Evolutionary conservation across 2,888 invertebrate genomes (phyloP).

Genomic region (Serrognathus titanus): DNA sequence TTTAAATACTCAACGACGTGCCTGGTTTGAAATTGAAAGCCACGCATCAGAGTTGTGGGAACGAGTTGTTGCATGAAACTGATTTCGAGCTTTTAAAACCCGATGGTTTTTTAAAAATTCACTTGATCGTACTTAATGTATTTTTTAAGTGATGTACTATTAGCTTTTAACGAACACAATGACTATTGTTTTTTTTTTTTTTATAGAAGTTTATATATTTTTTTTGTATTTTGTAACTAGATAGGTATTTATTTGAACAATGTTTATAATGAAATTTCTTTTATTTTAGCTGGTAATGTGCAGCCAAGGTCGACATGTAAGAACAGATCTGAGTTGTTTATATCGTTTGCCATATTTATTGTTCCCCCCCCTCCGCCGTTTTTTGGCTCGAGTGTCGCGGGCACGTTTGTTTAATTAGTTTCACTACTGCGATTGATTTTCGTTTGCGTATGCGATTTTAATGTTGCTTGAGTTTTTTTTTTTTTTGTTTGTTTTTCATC

Average conservation of each 20-base stretch:
- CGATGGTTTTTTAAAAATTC: too few species aligned
- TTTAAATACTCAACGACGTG: too few species aligned
- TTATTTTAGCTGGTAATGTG: slow-evolving; percentile 11
- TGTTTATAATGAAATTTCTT: slow-evolving; percentile 1
- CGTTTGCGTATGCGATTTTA: too few species aligned
- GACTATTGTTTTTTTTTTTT: slow-evolving; percentile 3
- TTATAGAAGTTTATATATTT: slow-evolving; percentile 1
- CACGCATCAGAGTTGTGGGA: too few species aligned
- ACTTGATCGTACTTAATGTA: background rate
- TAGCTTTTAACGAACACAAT: background rate
- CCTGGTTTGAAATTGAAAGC: too few species aligned
- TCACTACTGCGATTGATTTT: too few species aligned
- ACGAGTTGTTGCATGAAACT: too few species aligned
- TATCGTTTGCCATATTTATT: slow-evolving; percentile 19
- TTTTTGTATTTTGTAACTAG: slow-evolving; percentile 9
- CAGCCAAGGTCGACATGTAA: slow-evolving; percentile 12
- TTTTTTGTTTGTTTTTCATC: slow-evolving; percentile 5
- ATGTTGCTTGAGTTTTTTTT: slow-evolving; percentile 5
- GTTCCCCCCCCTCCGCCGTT: slow-evolving; percentile 22
- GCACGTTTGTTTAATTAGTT: slow-evolving; percentile 16
- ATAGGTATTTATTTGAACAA: slow-evolving; percentile 3
- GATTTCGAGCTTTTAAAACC: too few species aligned
- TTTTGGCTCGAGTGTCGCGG: slow-evolving; percentile 11
- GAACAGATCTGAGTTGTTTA: slow-evolving; percentile 6
- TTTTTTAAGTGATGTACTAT: slow-evolving; percentile 5